Evolutionary conservation across 2,113 vertebrate genomes (phyloP).

Genomic region (Thamnophis sirtalis): DNA sequence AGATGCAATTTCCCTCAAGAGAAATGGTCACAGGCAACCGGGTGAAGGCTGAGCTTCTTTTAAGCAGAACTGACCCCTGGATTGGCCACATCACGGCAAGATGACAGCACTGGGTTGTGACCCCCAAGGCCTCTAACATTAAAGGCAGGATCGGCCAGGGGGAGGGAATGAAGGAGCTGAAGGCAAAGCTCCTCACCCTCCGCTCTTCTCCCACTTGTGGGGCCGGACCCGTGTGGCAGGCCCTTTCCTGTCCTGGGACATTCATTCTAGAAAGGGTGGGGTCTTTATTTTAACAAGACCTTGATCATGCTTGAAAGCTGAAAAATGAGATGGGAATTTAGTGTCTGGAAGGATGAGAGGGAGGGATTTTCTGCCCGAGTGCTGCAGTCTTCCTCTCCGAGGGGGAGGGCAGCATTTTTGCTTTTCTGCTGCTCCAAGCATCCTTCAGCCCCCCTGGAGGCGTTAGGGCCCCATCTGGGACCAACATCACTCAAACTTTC

Average conservation of each 20-base stretch:
- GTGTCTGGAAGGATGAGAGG: background rate
- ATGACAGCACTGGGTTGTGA: background rate
- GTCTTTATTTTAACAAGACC: background rate
- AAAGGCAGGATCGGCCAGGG: background rate
- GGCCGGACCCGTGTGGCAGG: accelerated
- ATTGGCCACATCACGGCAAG: background rate
- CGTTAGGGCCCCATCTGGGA: accelerated
- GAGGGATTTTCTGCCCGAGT: background rate
- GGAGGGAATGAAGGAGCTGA: background rate
- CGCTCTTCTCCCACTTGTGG: background rate
- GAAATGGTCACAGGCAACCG: background rate
- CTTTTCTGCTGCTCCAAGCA: background rate
- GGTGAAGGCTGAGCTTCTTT: background rate
- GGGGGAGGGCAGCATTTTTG: background rate
- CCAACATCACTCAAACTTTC: background rate
- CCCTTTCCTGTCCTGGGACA: background rate
- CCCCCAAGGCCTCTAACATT: background rate
- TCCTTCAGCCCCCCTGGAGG: background rate
- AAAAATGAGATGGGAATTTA: background rate
- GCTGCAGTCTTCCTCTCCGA: background rate
- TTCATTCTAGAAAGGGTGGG: background rate
- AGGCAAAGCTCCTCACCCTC: background rate
- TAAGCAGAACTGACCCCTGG: background rate
- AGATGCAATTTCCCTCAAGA: background rate
- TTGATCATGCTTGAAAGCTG: background rate